Conservation (phyloP, 2,113 vertebrate species). For the Megaceryle torquata region DNA sequence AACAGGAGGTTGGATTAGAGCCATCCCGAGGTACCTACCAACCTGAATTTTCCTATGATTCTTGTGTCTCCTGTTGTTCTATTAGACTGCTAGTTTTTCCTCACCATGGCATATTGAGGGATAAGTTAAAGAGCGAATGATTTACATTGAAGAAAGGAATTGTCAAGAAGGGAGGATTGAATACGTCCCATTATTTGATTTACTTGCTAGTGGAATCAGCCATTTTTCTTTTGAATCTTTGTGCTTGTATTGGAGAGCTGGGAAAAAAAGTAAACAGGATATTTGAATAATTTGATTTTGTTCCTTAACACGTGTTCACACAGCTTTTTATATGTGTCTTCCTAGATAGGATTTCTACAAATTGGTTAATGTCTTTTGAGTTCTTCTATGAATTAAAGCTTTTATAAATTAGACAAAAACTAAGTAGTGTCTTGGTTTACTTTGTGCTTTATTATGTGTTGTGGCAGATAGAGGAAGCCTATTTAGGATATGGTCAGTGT, state of each 20-base stretch:
- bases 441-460: not conserved
- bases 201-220: not conserved
- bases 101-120: not conserved
- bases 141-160: not conserved
- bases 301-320: not conserved
- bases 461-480: not conserved
- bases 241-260: not conserved
- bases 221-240: not conserved
- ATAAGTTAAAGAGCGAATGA: not conserved
- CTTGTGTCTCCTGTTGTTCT: not conserved
- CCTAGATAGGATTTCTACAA: not conserved
- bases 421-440: not conserved
- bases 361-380: not conserved
- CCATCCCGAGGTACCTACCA: not conserved
- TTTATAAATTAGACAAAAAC: not conserved
- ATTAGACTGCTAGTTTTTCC: not conserved
- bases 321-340: not conserved
- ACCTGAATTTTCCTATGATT: not conserved
- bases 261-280: not conserved
- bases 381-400: not conserved
- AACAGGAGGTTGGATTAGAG: not conserved
- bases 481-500: not conserved
- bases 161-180: not conserved
- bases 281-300: not conserved
- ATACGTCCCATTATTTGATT: not conserved